Evolutionary conservation across 2,888 invertebrate genomes (phyloP), one percentile per base, ranked within the genome.

Genomic region (Cataglyphis altisquamis): DNA sequence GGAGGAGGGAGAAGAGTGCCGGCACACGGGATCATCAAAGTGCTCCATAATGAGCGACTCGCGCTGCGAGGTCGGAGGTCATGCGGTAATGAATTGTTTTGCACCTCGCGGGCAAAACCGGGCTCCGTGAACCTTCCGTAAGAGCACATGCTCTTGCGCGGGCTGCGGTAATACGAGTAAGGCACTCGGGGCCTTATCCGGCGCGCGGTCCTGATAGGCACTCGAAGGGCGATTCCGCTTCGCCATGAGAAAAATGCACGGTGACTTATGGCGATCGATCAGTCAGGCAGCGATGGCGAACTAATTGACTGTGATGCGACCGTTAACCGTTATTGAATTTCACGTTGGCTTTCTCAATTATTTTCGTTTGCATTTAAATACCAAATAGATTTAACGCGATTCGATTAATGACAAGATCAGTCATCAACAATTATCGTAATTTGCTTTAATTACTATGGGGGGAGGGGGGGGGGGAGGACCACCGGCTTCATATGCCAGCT

Each of bases 1-100:
- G 77, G 72, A 78, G 82, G 84, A 66, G 72, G 57, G 80, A 29
- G 36, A 55, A 57, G 72, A 55, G 48, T 80, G 78, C 52, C 72
- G 78, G 63, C 85, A 68, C 85, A 87, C 90, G 92, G 90, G 89
- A 93, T 92, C 93, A 93, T 94, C 94, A 94, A 94, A 94, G 93
- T 92, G 91, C 89, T 82, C 91, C 92, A 92, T 94, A 94, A 94
- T 94, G 94, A 94, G 93, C 92, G 91, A 89, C 93, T 93, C 92
- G 93, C 92, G 92, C 91, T 90, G 83, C 84, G 82, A 82, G 93
- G 93, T 94, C 92, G 87, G 77, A 89, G 93, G 91, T 92, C 92
- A 91, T 84, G 84, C 86, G 90, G 92, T 94, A 94, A 94, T 94
- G 94, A 94, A 94, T 94, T 94, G 93, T 94, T 94, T 94, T 93